phyloP scores from a whole-genome alignment of 1,140 invertebrate genomes.

The Drosophila dunni region DNA sequence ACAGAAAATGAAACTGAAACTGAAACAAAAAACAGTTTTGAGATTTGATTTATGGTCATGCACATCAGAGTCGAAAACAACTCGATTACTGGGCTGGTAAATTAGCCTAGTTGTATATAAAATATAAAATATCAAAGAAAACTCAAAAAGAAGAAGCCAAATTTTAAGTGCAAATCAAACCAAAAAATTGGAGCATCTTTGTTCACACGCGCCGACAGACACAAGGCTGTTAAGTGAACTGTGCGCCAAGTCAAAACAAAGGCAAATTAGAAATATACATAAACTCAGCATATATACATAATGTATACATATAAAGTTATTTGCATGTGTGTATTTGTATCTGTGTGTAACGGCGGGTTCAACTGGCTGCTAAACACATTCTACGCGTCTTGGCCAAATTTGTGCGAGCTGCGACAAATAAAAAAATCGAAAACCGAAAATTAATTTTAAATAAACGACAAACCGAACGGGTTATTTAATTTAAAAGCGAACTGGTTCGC shows the following conservation, averaged over 20 bases:
- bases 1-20: conserved; percentile 28
- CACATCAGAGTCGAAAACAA: conserved; percentile 17
- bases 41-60: conserved; percentile 70
- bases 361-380: conserved; percentile 58
- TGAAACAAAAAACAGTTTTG: conserved; percentile 46
- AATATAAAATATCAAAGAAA: neutral
- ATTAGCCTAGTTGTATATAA: conserved; percentile 58
- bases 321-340: conserved; percentile 26
- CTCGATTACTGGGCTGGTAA: conserved; percentile 46
- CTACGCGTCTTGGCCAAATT: conserved; percentile 65
- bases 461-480: conserved; percentile 68
- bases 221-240: conserved; percentile 68
- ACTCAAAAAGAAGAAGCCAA: conserved; percentile 18
- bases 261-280: conserved; percentile 63
- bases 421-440: conserved; percentile 67
- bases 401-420: conserved; percentile 58
- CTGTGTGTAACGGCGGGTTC: conserved; percentile 55
- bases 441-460: conserved; percentile 68
- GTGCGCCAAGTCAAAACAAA: conserved; percentile 47
- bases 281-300: conserved; percentile 6
- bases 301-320: conserved; percentile 25
- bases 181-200: conserved; percentile 71
- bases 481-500: conserved; percentile 71
- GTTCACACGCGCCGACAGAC: conserved; percentile 69
- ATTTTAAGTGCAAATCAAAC: conserved; percentile 60